Evolutionary conservation across 2,113 vertebrate genomes (phyloP), one percentile per base, ranked within the genome.

Genomic region (Gallinago undulata): DNA sequence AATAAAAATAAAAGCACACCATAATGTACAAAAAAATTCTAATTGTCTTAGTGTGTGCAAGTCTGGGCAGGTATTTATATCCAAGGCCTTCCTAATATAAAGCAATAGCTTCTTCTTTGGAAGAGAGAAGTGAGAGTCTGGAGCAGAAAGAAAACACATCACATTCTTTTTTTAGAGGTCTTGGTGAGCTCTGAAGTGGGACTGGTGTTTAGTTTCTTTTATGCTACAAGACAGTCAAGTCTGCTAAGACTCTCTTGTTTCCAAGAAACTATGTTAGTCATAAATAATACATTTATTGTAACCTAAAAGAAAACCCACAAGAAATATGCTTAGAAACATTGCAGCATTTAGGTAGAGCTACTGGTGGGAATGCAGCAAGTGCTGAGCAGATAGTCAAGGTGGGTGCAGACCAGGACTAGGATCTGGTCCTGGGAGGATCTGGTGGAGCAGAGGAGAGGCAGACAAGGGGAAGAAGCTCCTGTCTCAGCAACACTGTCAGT

Each of bases 371-470:
- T 10, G 41, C 8, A 84, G 45, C 7, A 28, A 66, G 21, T 53
- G 14, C 27, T 0, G 0, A 87, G n/a, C 13, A 72, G 37, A 6
- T 1, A 8, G 30, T 31, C 41, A 23, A 62, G n/a, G 24, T 2
- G 1, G 66, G 18, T 6, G 2, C 25, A 64, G 41, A 27, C 4
- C 0, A 1, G 50, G 45, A 55, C 0, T 1, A 27, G 19, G 25
- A 31, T 30, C 18, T 51, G 56, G 31, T 51, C n/a, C 3, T 4
- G 25, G 41, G 19, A 82, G 25, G 7, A 10, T 35, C 12, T 84
- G 31, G 28, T 28, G 37, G 14, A 41, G 27, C 18, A 48, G 59
- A 30, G 25, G 18, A 81, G 45, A 37, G 24, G 19, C 5, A 57
- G 28, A 10, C 0, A 0, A 75, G 9, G 9, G 13, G 19, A 67